Evolutionary conservation across 1,140 invertebrate genomes (phyloP).

Genomic region (Sinonovacula constricta): DNA sequence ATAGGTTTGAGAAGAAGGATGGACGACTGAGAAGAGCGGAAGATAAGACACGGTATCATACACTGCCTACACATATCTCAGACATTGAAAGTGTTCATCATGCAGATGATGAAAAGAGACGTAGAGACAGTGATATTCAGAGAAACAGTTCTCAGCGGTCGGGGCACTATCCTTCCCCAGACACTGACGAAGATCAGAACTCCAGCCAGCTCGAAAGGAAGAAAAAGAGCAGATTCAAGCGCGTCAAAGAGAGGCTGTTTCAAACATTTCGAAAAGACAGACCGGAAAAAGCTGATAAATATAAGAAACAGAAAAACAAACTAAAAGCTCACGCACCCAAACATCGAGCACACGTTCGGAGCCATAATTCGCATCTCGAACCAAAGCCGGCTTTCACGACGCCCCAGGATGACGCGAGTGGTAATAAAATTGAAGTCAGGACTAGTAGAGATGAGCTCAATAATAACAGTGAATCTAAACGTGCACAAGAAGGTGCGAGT

Average conservation of each 20-base stretch:
- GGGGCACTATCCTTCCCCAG: slow-evolving; percentile 39
- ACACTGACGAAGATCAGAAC: slow-evolving; percentile 38
- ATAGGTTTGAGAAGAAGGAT: background rate
- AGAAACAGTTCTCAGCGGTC: slow-evolving; percentile 32
- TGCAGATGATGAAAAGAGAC: background rate
- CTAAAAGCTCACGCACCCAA: background rate
- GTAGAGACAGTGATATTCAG: slow-evolving; percentile 1
- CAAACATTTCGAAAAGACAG: slow-evolving; percentile 13
- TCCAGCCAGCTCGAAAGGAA: slow-evolving; percentile 21
- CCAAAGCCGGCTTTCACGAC: background rate
- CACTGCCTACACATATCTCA: slow-evolving; percentile 16
- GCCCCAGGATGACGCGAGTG: background rate
- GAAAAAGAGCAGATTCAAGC: slow-evolving; percentile 39
- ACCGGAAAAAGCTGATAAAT: background rate
- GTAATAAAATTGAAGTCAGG: background rate
- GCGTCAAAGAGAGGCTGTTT: slow-evolving; percentile 34
- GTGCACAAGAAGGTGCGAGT: background rate
- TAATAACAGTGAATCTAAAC: background rate
- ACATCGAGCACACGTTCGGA: background rate
- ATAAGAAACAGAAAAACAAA: background rate
- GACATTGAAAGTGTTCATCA: background rate
- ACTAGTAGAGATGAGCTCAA: background rate
- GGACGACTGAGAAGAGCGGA: too few relatives aligned
- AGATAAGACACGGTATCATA: slow-evolving; percentile 38
- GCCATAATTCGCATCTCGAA: background rate